Base-by-base conservation (phyloP, 2,888 invertebrate species). In the Tromatobia lineatoria region DNA sequence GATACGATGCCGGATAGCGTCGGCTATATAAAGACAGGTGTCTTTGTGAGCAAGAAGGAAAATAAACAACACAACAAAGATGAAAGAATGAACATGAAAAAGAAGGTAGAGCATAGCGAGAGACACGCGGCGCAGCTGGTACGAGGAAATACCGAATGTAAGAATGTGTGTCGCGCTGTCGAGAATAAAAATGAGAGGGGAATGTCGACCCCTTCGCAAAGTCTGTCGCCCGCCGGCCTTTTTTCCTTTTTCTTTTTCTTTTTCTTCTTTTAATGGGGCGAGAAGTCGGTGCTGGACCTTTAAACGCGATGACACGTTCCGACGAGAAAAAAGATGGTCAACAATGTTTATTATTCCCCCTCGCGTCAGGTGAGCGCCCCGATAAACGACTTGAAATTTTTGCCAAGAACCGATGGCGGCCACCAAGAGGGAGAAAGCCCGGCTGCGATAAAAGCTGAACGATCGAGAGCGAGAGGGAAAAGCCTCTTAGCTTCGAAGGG, bases 151-250 rank as follows among this genome's bases (percentile, higher is more conserved):
- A 64, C 57, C 57, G 64, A 70, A 50, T 23, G 69, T 78, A 78
- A 84, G 81, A 84, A 84, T 84, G 81, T 81, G 81, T 78, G 84
- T 61, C 77, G 70, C 15, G 73, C 10, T 34, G 74, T 61, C 61
- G 59, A 18, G 74, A 74, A 81, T 81, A 83, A 83, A 83, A 83
- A 80, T 23, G 45, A 80, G 81, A 83, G 84, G 84, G 84, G 81
- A 84, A 81, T 75, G 77, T 54, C 77, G 83, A 81, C 74, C 61
- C 80, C 77, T 38, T 77, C 52, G 57, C 73, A 20, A 20, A 20
- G 77, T 74, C 77, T 78, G 64, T 78, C 74, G 83, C 81, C 77
- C 29, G 69, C 81, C 74, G 84, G 80, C 80, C 38, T 25, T 23
- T 38, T 11, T 42, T 59, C 57, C 20, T 38, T 20, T 57, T 54